phyloP scores from a whole-genome alignment of 2,113 vertebrate genomes.

The Apodemus speciosus region DNA sequence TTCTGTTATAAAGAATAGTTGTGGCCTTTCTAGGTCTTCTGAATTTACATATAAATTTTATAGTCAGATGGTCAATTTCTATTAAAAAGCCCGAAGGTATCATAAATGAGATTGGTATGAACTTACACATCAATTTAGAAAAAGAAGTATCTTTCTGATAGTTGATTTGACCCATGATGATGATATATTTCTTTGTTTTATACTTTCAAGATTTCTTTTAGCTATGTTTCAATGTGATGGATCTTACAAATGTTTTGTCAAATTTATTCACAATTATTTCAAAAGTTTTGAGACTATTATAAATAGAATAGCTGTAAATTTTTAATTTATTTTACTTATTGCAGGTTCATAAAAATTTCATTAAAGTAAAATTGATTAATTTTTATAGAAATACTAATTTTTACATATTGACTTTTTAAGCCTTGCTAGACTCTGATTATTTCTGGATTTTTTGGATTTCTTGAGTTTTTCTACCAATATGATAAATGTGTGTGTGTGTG shows the following conservation, averaged over 20 bases:
- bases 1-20: slow-evolving; percentile 7
- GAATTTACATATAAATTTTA: slow-evolving; percentile 33
- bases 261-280: background rate
- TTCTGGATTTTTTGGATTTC: background rate
- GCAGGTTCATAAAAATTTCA: background rate
- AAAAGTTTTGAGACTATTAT: background rate
- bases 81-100: slow-evolving; percentile 19
- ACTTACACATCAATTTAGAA: background rate
- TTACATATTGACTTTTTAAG: background rate
- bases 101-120: slow-evolving; percentile 33
- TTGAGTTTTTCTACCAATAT: background rate
- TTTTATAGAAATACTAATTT: background rate
- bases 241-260: slow-evolving; percentile 8
- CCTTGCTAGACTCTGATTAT: background rate
- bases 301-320: background rate
- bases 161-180: slow-evolving; percentile 8
- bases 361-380: background rate
- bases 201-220: background rate
- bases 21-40: slow-evolving; percentile 28
- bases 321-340: slow-evolving; percentile 10
- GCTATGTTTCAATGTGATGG: background rate
- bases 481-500: background rate
- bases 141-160: slow-evolving; percentile 33
- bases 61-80: slow-evolving; percentile 21
- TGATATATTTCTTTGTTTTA: background rate